Conservation (phyloP, 2,113 vertebrate species). For the Grammomys surdaster region DNA sequence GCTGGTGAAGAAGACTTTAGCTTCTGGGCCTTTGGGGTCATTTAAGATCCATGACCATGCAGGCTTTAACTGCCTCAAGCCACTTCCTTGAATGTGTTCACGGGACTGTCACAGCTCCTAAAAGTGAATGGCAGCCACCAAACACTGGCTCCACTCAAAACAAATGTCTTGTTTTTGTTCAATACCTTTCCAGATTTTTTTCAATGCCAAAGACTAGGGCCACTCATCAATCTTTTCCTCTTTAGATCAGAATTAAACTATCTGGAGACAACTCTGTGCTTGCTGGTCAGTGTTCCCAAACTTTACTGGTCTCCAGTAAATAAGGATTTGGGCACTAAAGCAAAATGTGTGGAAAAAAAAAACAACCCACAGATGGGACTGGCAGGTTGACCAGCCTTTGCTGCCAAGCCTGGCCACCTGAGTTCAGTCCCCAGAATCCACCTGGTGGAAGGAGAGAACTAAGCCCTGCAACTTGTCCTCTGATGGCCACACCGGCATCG, state of each 20-base stretch:
- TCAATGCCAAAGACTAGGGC: neutral
- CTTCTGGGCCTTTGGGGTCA: neutral
- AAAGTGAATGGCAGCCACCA: neutral
- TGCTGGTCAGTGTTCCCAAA: neutral
- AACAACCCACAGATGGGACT: neutral
- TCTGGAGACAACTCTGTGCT: neutral
- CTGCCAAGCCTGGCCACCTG: neutral
- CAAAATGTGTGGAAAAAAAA: neutral
- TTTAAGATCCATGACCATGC: neutral
- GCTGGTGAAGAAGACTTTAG: neutral
- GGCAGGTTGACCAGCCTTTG: neutral
- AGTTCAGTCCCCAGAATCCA: neutral
- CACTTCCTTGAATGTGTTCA: neutral
- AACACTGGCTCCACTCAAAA: neutral
- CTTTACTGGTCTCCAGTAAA: neutral
- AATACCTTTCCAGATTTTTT: neutral
- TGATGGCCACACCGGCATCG: neutral
- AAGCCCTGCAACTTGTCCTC: too few species aligned
- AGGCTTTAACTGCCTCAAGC: neutral
- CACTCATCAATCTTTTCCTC: neutral
- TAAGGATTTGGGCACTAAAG: neutral
- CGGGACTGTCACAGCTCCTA: neutral
- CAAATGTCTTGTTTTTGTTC: neutral
- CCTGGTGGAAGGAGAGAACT: neutral
- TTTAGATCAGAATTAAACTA: neutral